Percentiles rank a stretch among this genome's conserved stretches.
Evolutionary conservation across 2,797 vertebrate genomes (phyloP).

Genomic region (Poeciliopsis paucimaculata): DNA sequence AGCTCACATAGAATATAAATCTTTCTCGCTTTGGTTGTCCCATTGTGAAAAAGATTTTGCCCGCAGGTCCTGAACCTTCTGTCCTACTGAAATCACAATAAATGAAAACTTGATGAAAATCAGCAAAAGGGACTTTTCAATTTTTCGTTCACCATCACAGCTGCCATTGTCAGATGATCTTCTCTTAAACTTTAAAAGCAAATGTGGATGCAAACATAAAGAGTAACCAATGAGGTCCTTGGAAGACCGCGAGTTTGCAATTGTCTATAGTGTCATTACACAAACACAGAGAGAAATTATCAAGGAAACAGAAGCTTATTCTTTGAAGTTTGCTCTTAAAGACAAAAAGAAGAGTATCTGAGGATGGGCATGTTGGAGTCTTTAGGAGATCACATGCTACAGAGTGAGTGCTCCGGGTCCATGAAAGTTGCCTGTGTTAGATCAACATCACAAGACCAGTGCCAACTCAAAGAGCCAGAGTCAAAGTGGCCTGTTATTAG

Average conservation of each 20-base stretch:
- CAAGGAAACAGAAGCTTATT: conserved; percentile 76
- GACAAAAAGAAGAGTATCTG: conserved; percentile 71
- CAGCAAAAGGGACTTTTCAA: conserved; percentile 61
- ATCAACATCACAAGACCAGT: conserved; percentile 81
- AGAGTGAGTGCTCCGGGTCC: conserved; percentile 75
- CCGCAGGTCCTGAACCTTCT: conserved; percentile 60
- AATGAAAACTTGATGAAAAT: conserved; percentile 77
- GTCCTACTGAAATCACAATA: conserved; percentile 74
- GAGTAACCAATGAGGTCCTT: conserved; percentile 53
- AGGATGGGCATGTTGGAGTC: conserved; percentile 77
- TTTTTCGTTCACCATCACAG: conserved; percentile 61
- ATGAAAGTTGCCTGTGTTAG: conserved; percentile 82
- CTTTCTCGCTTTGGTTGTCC: conserved; percentile 51
- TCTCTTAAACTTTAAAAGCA: conserved; percentile 6
- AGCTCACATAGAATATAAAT: conserved; percentile 36
- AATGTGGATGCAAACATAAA: conserved; percentile 52
- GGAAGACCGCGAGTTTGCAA: conserved; percentile 56
- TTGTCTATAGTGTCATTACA: conserved; percentile 57
- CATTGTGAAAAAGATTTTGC: conserved; percentile 62
- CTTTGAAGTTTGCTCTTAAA: conserved; percentile 80
- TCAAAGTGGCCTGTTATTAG: conserved; percentile 85
- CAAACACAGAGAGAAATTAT: conserved; percentile 76
- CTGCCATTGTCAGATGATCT: conserved; percentile 67
- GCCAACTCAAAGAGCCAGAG: conserved; percentile 81
- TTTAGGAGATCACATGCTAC: conserved; percentile 83